These are phyloP conservation scores for Xenops minutus DNA, from an alignment of 2,797 vertebrate genomes.

Conservation along the genomic window DNA sequence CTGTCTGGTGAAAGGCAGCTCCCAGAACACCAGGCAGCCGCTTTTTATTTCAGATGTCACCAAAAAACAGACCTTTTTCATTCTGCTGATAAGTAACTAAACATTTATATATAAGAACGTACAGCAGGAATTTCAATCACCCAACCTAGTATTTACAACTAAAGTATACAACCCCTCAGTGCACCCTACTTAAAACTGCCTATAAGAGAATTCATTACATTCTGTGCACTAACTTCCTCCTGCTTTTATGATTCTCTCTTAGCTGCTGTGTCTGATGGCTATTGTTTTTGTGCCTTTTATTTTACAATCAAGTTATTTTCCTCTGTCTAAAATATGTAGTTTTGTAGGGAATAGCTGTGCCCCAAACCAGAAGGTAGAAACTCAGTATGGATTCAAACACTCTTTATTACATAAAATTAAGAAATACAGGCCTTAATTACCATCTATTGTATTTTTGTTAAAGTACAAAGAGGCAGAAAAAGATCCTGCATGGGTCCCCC, in stretches of 20 bases:
- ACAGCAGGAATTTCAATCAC: conserved; percentile 27
- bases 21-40: neutral
- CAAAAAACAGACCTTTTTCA: neutral
- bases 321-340: neutral
- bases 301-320: neutral
- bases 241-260: neutral
- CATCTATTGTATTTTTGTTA: neutral
- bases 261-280: neutral
- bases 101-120: conserved; percentile 35
- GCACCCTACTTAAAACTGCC: neutral
- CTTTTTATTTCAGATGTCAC: conserved; percentile 38
- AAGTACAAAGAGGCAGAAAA: neutral
- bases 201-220: neutral
- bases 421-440: neutral
- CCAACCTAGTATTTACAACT: neutral
- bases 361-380: neutral
- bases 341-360: neutral
- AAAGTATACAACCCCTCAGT: neutral
- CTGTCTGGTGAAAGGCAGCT: neutral
- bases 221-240: neutral
- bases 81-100: conserved; percentile 42
- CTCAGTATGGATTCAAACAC: neutral
- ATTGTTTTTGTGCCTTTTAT: neutral
- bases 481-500: neutral
- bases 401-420: neutral